Base-by-base conservation (phyloP, 92 coral and sea anemone species). In the Parazoanthus darwini region DNA sequence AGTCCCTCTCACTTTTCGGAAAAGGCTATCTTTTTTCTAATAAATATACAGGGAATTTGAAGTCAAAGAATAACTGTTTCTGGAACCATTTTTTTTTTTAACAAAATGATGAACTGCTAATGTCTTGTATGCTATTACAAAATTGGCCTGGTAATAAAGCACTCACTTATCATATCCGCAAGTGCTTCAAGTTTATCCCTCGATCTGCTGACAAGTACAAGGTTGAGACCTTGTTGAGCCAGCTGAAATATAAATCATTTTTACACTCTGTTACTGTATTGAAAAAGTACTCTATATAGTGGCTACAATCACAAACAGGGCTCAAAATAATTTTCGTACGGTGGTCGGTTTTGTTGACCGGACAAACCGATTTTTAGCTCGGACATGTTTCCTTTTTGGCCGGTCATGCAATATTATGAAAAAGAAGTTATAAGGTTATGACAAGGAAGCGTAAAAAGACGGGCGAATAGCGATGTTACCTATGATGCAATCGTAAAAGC, bases 141-240 rank as follows among this genome's bases (percentile, higher is more conserved):
- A 35, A 1, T 72, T 33, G 26, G 33, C 6, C 20, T 72, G 37
- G n/a, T 39, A 29, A 29, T 29, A 76, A 8, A 26, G 33, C 23
- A 76, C 80, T 76, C 54, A 76, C 80, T 76, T 0, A 76, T 76
- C 23, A 9, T 39, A 22, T 37, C 80, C 18, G 80, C 80, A 39
- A 76, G 80, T 16, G 25, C 4, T 76, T 38, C 80, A 38, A 76
- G 80, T 76, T 76, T 76, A 44, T 76, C 54, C 18, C 46, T 39
- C 48, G 80, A 76, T 76, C 80, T 38, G 80, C 80, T 76, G 80
- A 76, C 25, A 20, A 76, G 80, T 39, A 76, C 44, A 15, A 76
- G 43, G n/a, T 38, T n/a, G 23, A 76, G 80, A 18, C 80, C 80
- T 20, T 76, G 80, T 20, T n/a, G 43, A 37, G 80, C 80, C 4